A percentile compares a stretch with the other conserved stretches of the same genome.
These are phyloP conservation scores for Pygmarrhopalites habei DNA, from an alignment of 1,140 invertebrate species.

Conservation along the genomic window DNA sequence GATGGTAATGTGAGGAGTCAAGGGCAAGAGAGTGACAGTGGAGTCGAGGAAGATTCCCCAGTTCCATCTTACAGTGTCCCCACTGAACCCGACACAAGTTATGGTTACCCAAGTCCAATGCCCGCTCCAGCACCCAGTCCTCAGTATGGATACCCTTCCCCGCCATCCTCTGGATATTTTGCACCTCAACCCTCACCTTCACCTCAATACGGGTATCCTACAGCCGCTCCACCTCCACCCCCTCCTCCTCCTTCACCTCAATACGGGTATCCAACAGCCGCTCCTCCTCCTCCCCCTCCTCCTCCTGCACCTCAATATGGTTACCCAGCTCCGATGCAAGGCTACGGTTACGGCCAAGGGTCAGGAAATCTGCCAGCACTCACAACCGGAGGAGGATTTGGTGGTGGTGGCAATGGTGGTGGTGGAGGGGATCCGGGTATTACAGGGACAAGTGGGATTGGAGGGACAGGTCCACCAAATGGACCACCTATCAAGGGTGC, in stretches of 20 bases:
- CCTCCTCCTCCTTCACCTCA: too few species aligned
- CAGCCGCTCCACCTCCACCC: too few species aligned
- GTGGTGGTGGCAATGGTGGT: not conserved
- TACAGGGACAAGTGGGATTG: too few species aligned
- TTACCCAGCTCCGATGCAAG: not conserved
- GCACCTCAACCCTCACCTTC: not conserved
- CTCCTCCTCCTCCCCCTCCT: not conserved
- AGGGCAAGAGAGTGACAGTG: not conserved
- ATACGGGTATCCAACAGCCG: not conserved
- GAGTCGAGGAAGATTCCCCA: not conserved
- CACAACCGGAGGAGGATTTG: not conserved
- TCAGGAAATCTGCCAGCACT: not conserved
- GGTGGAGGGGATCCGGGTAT: not conserved
- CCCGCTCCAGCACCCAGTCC: not conserved
- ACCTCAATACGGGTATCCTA: not conserved
- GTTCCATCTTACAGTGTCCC: not conserved
- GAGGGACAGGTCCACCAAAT: constrained; percentile 11
- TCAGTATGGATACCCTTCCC: not conserved
- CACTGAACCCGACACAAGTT: too few species aligned
- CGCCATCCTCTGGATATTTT: not conserved
- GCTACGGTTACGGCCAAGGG: constrained; percentile 6
- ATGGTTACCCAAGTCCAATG: constrained; percentile 8
- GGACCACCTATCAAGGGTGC: constrained; percentile 29
- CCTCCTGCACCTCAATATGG: not conserved
- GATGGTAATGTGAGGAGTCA: not conserved